phyloP scores from a whole-genome alignment of 2,113 vertebrate species.

The Platycercus adscitus region DNA sequence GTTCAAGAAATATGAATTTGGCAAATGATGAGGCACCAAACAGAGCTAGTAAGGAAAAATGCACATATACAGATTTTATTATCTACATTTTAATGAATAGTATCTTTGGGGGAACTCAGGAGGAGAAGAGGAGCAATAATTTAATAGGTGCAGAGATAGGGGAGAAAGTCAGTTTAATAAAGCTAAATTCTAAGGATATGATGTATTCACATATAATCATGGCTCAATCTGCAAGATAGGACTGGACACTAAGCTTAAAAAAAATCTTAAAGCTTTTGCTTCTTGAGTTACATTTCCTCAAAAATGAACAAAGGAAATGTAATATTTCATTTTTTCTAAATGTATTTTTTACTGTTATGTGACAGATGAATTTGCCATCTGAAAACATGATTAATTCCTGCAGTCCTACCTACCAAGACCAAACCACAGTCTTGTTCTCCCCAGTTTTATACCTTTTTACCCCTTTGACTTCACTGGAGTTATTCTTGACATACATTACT shows the following conservation, averaged over 20 bases:
- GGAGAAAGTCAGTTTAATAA: conserved; percentile 1
- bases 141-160: not conserved
- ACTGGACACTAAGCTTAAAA: not conserved
- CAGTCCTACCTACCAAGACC: not conserved
- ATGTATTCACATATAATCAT: not conserved
- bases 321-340: not conserved
- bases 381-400: not conserved
- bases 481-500: not conserved
- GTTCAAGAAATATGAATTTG: conserved; percentile 87
- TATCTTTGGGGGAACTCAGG: not conserved
- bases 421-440: not conserved
- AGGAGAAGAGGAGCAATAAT: conserved; percentile 29
- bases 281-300: not conserved
- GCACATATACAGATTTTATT: conserved; percentile 70
- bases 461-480: not conserved
- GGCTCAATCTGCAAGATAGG: conserved; percentile 36
- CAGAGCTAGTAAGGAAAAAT: conserved; percentile 81
- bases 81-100: conserved; percentile 61
- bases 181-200: not conserved
- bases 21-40: conserved; percentile 81
- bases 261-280: conserved; percentile 5
- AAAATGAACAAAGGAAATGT: not conserved
- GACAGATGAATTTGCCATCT: not conserved
- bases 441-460: not conserved
- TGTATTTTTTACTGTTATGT: not conserved